These are phyloP conservation scores for Pristionchus japonicus DNA, from an alignment of 2,888 invertebrate species.

Conservation along the genomic window DNA sequence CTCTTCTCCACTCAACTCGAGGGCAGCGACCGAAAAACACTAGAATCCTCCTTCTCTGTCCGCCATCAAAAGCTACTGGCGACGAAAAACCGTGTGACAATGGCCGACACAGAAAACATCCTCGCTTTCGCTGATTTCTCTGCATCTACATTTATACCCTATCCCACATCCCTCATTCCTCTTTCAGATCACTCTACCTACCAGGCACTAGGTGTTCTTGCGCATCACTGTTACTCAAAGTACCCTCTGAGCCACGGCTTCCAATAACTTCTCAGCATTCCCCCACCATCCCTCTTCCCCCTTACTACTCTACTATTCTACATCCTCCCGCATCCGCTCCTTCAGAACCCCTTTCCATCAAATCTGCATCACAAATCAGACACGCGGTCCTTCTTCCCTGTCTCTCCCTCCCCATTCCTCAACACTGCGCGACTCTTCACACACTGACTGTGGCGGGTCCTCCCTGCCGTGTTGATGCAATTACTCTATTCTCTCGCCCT, in stretches of 20 bases:
- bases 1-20: background rate
- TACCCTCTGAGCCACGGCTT: no score
- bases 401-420: background rate
- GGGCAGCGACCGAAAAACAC: constrained; percentile 17
- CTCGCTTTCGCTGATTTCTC: background rate
- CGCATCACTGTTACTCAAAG: no score
- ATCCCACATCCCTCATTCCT: no score
- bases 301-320: background rate
- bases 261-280: background rate
- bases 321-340: background rate
- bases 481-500: constrained; percentile 45
- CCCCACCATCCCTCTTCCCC: background rate
- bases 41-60: background rate
- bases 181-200: no score
- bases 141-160: no score
- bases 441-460: constrained; percentile 22
- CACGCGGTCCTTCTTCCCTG: background rate
- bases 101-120: background rate
- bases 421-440: constrained; percentile 24
- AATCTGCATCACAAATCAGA: constrained; percentile 31
- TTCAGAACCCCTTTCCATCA: constrained; percentile 29
- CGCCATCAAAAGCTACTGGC: background rate
- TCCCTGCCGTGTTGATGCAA: constrained; percentile 49
- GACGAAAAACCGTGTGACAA: background rate
- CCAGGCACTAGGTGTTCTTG: no score